Evolutionary conservation across 2,888 invertebrate genomes (phyloP), one percentile per base, ranked within the genome.

Genomic region (Apocheima hispidaria): DNA sequence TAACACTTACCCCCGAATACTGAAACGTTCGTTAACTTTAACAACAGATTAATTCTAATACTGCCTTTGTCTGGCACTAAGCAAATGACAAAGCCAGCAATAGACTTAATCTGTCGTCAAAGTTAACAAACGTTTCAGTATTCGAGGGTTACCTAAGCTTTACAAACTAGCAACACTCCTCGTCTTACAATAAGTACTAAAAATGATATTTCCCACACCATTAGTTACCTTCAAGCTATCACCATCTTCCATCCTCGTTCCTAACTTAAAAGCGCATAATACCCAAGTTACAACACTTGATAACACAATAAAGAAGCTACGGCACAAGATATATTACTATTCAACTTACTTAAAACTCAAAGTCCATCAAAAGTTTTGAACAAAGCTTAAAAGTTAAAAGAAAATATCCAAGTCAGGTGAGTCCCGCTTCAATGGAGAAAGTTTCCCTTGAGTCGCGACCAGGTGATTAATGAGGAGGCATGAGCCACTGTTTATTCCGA

Each of bases 341-440:
- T 90, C 88, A 90, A 91, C 85, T 87, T 85, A 89, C 88, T 91
- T 90, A 90, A 90, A 91, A 90, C 89, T 90, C 86, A 77, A 85
- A 91, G 90, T 90, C 90, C 88, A 91, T 91, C 91, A 90, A 88
- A 90, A 90, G 84, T 91, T 90, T 81, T 78, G 84, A 89, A 88
- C 85, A 86, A 88, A 88, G 90, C 91, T 92, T 91, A 91, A 89
- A 92, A 92, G 92, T 92, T 92, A 92, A 90, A 90, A 90, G 90
- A 91, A 91, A 91, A 90, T 89, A 89, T 86, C 86, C 86, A 77
- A 90, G 88, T 90, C 90, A 90, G 92, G 90, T 91, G 84, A 88
- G 87, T 84, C 82, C 77, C 80, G 73, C 79, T 79, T 83, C 86
- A 87, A 89, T 88, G 89, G 89, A 86, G 84, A 83, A 90, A 91